A percentile compares a stretch with the other conserved stretches of the same genome.
phyloP scores from a whole-genome alignment of 2,888 invertebrate species.

The Caenorhabditis uteleia region DNA sequence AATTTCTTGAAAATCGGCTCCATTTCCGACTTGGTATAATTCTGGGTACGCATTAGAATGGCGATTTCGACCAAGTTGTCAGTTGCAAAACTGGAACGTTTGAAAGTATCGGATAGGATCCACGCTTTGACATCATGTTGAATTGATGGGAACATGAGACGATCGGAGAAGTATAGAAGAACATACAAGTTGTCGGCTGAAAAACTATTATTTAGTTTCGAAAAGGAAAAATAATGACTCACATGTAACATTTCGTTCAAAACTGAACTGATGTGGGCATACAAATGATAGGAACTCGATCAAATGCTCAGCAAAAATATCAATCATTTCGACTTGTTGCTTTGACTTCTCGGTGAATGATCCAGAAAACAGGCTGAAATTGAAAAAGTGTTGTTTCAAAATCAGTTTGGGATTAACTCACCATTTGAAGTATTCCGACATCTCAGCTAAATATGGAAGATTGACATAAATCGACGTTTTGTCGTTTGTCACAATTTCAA shows the following conservation, averaged over 20 bases:
- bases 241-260: constrained; percentile 30
- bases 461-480: too few species aligned
- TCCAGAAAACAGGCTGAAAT: constrained; percentile 26
- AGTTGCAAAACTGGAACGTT: neutral
- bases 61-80: neutral
- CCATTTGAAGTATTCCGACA: constrained; percentile 35
- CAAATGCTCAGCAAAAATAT: constrained; percentile 20
- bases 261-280: constrained; percentile 23
- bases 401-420: constrained; percentile 2
- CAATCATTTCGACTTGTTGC: constrained; percentile 15
- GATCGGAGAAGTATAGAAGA: constrained; percentile 30
- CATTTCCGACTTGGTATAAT: constrained; percentile 6
- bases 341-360: constrained; percentile 14
- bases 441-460: constrained; percentile 27
- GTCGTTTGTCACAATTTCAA: constrained; percentile 25
- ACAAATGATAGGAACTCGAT: constrained; percentile 26
- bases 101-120: neutral
- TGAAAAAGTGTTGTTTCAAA: neutral
- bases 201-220: too few species aligned
- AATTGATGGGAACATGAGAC: constrained; percentile 28
- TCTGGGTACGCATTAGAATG: neutral
- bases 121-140: constrained; percentile 27
- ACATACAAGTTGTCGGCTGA: constrained; percentile 20
- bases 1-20: constrained; percentile 29
- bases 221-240: neutral